Conservation (phyloP, 2,797 vertebrate species). For the Arremon aurantiirostris region DNA sequence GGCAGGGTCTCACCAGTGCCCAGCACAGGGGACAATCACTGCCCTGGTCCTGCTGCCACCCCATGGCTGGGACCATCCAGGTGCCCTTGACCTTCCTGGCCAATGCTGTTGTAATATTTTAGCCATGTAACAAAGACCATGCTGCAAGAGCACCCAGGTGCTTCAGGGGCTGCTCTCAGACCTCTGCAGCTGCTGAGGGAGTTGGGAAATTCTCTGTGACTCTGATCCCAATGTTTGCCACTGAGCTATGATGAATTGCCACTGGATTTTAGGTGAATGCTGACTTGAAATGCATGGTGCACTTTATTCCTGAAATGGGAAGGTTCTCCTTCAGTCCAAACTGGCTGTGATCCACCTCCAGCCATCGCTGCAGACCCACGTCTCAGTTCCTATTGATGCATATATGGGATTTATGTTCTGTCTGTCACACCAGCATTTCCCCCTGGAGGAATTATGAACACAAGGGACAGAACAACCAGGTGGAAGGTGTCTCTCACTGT, state of each 20-base stretch:
- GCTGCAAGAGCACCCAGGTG: background rate
- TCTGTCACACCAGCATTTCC: background rate
- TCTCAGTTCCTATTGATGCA: background rate
- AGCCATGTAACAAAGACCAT: background rate
- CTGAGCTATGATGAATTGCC: background rate
- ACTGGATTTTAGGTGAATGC: background rate
- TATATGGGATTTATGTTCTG: background rate
- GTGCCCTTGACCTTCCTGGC: background rate
- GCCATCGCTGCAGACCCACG: accelerated
- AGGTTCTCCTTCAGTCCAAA: background rate
- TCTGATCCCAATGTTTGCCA: background rate
- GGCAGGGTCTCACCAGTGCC: background rate
- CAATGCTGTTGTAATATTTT: background rate
- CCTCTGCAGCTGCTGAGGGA: background rate
- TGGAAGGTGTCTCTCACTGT: background rate
- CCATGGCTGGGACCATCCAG: accelerated
- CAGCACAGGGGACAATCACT: background rate
- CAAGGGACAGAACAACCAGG: background rate
- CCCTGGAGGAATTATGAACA: background rate
- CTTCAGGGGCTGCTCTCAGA: background rate
- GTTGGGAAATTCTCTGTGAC: background rate
- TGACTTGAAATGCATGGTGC: background rate
- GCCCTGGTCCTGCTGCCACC: background rate
- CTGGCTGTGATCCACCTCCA: background rate
- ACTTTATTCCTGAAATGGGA: background rate